Base-by-base conservation (phyloP, 1,140 invertebrate genomes). In the Hesperophylax magnus region DNA sequence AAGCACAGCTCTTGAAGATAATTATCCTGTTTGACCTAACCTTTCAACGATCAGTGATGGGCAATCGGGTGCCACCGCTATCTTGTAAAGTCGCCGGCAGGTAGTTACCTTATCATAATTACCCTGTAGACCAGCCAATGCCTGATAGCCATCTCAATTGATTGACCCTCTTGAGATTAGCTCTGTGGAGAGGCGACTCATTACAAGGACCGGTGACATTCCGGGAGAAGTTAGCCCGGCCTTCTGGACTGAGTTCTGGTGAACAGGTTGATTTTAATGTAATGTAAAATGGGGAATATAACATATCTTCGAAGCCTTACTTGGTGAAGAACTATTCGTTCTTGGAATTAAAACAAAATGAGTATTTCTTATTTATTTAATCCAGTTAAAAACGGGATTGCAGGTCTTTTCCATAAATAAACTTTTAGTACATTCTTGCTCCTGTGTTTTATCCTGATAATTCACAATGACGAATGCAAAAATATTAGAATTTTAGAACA, bases 61-160 rank as follows among this genome's bases (percentile, higher is more conserved):
- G 39, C 54, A 72, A 72, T 72, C 52, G 53, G 69, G 8, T 53
- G 69, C 69, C 27, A 72, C 69, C 69, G 52, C 20, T 17, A 47
- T 52, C 20, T 3, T 72, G 69, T 22, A 14, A 17, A 9, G 24
- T 31, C 14, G 11, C 24, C 27, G 31, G 39, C 39, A 47, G 53
- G 39, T 34, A 15, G 27, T 61, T 76, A 20, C 54, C 14, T 76
- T 76, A 76, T 76, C 72, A 76, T 76, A 60, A 76, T 76, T 61
- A 76, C 72, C 72, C 72, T 60, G 72, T 58, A 58, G 72, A 18
- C 54, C 34, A 27, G 52, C 11, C 69, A 17, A 54, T 52, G 15
- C 27, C 72, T 60, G 72, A 76, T 76, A 76, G 18, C 34, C 72
- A 76, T 76, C 72, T 76, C 27, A 76, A 72, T 60, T 76, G 72